Evolutionary conservation across 2,888 invertebrate genomes (phyloP).

Genomic region (Tenthredo notha): DNA sequence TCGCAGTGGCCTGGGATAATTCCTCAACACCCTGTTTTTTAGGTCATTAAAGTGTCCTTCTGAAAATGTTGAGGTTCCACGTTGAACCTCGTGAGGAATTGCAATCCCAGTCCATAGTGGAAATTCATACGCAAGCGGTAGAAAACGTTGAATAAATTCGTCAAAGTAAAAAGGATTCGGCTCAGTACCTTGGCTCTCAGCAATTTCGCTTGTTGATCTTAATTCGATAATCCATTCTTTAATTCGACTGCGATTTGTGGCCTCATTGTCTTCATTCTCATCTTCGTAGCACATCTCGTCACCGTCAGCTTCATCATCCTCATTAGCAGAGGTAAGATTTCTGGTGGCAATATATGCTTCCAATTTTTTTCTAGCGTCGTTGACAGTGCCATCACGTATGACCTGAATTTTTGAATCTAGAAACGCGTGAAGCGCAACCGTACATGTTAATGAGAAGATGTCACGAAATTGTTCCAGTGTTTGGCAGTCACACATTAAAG

Average conservation of each 20-base stretch:
- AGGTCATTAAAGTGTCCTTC: too few species aligned
- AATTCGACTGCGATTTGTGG: not conserved
- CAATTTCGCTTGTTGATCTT: not conserved
- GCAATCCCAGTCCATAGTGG: constrained; percentile 42
- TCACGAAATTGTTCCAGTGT: constrained; percentile 27
- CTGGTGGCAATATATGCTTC: not conserved
- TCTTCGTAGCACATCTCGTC: not conserved
- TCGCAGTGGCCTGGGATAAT: too few species aligned
- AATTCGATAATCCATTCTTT: not conserved
- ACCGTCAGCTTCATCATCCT: not conserved
- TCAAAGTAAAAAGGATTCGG: constrained; percentile 45
- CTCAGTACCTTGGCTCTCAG: not conserved
- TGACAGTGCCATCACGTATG: not conserved
- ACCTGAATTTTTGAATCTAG: not conserved
- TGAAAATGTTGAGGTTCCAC: not conserved
- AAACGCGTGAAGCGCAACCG: not conserved
- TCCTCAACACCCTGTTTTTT: too few species aligned
- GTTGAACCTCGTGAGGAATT: constrained; percentile 12
- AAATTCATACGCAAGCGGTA: constrained; percentile 44
- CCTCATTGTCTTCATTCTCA: not conserved
- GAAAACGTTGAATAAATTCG: constrained; percentile 38
- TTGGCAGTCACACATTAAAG: constrained; percentile 45
- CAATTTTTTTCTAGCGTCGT: not conserved
- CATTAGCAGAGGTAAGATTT: not conserved
- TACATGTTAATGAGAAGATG: constrained; percentile 39